phyloP scores from a whole-genome alignment of 2,797 vertebrate genomes.

The Bradypodion pumilum region DNA sequence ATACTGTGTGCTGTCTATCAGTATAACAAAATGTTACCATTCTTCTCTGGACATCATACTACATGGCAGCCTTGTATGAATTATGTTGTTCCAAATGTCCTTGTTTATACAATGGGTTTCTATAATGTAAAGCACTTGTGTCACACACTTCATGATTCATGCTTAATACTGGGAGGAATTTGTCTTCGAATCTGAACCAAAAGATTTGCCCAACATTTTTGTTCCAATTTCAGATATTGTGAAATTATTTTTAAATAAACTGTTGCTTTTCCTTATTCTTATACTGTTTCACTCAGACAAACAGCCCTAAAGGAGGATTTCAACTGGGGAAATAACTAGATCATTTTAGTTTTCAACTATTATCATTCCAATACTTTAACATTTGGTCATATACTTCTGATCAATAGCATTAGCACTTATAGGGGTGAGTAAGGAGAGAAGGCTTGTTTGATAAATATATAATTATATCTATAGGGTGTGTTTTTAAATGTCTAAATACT shows the following conservation, averaged over 20 bases:
- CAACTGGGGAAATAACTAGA: slow-evolving; percentile 54
- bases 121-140: not conserved
- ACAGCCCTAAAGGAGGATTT: slow-evolving; percentile 15
- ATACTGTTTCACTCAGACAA: slow-evolving; percentile 10
- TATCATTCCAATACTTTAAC: slow-evolving; percentile 89
- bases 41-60: not conserved
- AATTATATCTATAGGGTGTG: slow-evolving; percentile 84
- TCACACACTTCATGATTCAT: not conserved
- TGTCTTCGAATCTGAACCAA: not conserved
- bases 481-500: slow-evolving; percentile 92
- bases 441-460: slow-evolving; percentile 79
- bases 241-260: not conserved
- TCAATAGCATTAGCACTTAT: slow-evolving; percentile 90
- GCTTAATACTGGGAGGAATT: not conserved
- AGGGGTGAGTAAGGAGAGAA: slow-evolving; percentile 83
- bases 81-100: not conserved
- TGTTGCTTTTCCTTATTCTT: not conserved
- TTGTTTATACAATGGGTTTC: not conserved
- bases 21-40: not conserved
- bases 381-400: slow-evolving; percentile 85
- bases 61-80: not conserved
- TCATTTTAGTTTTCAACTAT: slow-evolving; percentile 78
- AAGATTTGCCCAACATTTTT: slow-evolving; percentile 36
- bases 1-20: not conserved
- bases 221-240: slow-evolving; percentile 29